Percentiles rank a stretch among this genome's conserved stretches.
Conservation (phyloP, 2,797 vertebrate genomes). For the Siniperca scherzeri region DNA sequence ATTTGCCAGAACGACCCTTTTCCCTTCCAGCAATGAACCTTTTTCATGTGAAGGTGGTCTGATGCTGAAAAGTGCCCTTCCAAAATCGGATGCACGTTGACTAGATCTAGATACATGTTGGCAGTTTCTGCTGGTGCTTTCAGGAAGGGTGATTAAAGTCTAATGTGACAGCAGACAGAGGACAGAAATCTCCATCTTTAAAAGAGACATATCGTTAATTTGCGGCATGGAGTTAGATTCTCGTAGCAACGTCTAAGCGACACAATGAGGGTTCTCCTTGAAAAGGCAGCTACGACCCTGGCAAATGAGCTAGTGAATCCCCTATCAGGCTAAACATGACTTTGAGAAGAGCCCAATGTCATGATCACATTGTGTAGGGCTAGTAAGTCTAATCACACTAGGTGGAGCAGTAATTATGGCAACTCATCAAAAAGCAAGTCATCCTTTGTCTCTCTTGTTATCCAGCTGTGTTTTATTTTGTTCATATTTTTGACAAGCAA, state of each 20-base stretch:
- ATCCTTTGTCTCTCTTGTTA: not conserved
- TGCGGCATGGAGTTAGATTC: conserved; percentile 62
- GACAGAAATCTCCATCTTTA: conserved; percentile 53
- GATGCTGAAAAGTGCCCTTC: conserved; percentile 35
- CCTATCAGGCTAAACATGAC: conserved; percentile 38
- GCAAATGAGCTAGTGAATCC: conserved; percentile 27
- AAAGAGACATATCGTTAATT: conserved; percentile 72
- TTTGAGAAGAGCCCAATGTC: conserved; percentile 62
- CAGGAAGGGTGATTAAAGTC: conserved; percentile 54
- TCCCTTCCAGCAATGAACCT: conserved; percentile 17
- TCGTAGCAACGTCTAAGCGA: conserved; percentile 14
- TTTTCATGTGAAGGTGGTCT: conserved; percentile 26
- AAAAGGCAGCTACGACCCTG: conserved; percentile 17
- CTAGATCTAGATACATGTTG: conserved; percentile 39
- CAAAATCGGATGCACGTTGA: conserved; percentile 33
- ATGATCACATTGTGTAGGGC: not conserved
- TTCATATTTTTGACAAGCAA: conserved; percentile 10
- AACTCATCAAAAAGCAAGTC: conserved; percentile 36
- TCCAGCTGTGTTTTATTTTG: not conserved
- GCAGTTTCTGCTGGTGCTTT: conserved; percentile 39
- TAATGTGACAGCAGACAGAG: conserved; percentile 61
- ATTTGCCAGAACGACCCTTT: conserved; percentile 23
- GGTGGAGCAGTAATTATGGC: conserved; percentile 32
- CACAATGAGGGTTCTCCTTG: conserved; percentile 33
- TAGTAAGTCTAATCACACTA: conserved; percentile 23